Evolutionary conservation across 1,140 invertebrate genomes (phyloP).

Genomic region (Choristoneura fumiferana): DNA sequence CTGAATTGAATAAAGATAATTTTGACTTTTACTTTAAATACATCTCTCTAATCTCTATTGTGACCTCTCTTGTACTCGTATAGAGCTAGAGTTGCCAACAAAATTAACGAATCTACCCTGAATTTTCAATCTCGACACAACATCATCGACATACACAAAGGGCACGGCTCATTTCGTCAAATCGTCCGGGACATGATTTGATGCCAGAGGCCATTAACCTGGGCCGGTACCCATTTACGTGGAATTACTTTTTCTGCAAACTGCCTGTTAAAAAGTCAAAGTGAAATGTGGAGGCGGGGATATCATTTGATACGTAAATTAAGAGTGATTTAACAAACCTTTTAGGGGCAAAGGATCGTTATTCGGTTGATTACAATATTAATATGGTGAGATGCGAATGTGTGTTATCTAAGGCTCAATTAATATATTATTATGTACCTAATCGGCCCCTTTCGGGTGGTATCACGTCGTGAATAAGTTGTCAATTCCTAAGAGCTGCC

Average conservation of each 20-base stretch:
- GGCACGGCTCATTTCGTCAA: constrained; percentile 6
- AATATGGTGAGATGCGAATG: neutral
- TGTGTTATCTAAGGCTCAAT: too few species aligned
- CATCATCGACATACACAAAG: neutral
- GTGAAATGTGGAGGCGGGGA: constrained; percentile 4
- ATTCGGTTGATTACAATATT: neutral
- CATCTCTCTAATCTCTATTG: too few species aligned
- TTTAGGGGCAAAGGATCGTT: constrained; percentile 3
- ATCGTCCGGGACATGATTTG: constrained; percentile 10
- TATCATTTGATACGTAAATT: constrained; percentile 19
- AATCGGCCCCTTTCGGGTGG: too few species aligned
- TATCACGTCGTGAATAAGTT: too few species aligned
- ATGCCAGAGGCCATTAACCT: constrained; percentile 5
- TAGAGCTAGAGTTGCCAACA: too few species aligned
- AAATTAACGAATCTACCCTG: neutral
- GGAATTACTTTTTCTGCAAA: constrained; percentile 17
- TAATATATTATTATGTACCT: too few species aligned
- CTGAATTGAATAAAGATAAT: too few species aligned
- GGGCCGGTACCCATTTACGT: constrained; percentile 7
- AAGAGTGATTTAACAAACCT: constrained; percentile 18
- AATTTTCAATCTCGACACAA: neutral
- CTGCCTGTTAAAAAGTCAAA: constrained; percentile 18
- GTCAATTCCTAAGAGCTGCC: too few species aligned
- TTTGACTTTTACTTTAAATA: too few species aligned
- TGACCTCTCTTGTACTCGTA: too few species aligned